Evolutionary conservation across 2,888 invertebrate genomes (phyloP), one percentile per base, ranked within the genome.

Genomic region (Sinohyriopsis cumingii): DNA sequence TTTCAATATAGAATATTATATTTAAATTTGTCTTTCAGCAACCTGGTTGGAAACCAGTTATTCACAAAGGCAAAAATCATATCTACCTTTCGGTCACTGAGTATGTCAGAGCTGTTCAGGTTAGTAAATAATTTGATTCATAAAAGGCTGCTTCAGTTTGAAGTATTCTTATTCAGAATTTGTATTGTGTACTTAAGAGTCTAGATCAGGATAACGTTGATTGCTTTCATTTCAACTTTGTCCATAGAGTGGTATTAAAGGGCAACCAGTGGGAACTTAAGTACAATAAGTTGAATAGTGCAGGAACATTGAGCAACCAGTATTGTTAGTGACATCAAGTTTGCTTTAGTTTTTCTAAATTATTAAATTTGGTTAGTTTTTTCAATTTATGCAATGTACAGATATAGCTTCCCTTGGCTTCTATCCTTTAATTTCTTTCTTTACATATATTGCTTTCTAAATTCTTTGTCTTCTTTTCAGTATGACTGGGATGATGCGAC

Each of bases 1-100:
- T 15, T 12, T 45, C 45, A 45, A 15, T 45, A 45, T 45, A 45
- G 12, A 45, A 45, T 24, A 22, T 18, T 22, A 24, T 45, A 54
- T 12, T 45, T 12, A 45, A 22, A 9, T 65, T 54, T 70, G 65
- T 62, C n/a, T 76, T 81, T 33, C 76, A 88, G 87, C 84, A 86
- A 81, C 85, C 87, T 63, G 85, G 86, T 9, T 88, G 87, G 87
- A 86, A 84, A 62, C 84, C 87, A 25, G 72, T 80, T 1, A 62
- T 80, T 56, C 80, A 84, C 66, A 85, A 83, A 68, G 87, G 86
- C 18, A 86, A 84, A 66, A 78, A 79, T 54, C 76, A 78, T 59
- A 80, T 88, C 12, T 75, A 82, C 67, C 72, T 87, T 22, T 69
- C 77, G 22, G 72, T 88, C 7, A 81, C 81, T 61, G 87, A 88